Conservation (phyloP, 2,113 vertebrate genomes). For the Atherinomorus stipes region DNA sequence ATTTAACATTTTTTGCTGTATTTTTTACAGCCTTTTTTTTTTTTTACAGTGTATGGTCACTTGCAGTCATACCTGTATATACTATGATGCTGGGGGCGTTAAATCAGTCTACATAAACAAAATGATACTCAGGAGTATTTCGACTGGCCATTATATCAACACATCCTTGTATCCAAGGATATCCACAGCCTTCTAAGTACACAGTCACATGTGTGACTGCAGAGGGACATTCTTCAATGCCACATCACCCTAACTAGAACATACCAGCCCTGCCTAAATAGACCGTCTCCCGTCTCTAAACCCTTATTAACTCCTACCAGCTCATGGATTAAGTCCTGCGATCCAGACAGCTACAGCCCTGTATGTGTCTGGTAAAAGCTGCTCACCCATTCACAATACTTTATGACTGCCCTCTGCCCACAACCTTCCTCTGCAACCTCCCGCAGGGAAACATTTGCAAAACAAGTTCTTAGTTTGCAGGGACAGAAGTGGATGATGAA, state of each 20-base stretch:
- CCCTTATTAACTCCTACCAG: constrained; percentile 73
- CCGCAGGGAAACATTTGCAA: constrained; percentile 71
- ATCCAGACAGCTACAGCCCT: constrained; percentile 69
- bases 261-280: constrained; percentile 54
- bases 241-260: constrained; percentile 43
- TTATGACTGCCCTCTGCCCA: constrained; percentile 68
- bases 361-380: constrained; percentile 80
- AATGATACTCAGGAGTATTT: too few relatives aligned
- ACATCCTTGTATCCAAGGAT: not conserved
- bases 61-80: too few relatives aligned
- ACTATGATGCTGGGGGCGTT: too few relatives aligned
- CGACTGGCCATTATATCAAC: too few relatives aligned
- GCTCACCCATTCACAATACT: constrained; percentile 80
- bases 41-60: too few relatives aligned
- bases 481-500: constrained; percentile 22
- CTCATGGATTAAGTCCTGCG: constrained; percentile 59
- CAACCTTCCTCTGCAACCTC: constrained; percentile 42
- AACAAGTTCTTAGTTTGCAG: constrained; percentile 70
- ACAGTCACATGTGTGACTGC: constrained; percentile 23
- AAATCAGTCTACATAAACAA: too few relatives aligned
- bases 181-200: not conserved
- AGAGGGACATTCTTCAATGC: constrained; percentile 57
- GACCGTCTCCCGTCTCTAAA: constrained; percentile 69
- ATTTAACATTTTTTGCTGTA: too few relatives aligned
- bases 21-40: too few relatives aligned